Percentiles rank a stretch among this genome's conserved stretches.
Evolutionary conservation across 2,888 invertebrate genomes (phyloP).

Genomic region (Pocota personata): DNA sequence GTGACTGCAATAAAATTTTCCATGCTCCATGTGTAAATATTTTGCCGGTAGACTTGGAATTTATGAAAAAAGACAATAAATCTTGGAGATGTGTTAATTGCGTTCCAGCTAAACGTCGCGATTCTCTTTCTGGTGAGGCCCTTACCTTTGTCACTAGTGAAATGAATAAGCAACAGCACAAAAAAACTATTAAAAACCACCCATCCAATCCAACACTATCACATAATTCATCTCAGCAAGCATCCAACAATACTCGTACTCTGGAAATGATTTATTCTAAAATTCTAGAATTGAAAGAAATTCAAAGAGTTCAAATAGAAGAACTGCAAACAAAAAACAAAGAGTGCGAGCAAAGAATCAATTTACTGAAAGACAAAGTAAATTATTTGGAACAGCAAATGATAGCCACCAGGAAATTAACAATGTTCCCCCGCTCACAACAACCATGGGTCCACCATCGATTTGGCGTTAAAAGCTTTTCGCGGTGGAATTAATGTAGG

Average conservation of each 20-base stretch:
- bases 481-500: slow-evolving; percentile 24
- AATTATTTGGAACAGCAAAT: slow-evolving; percentile 13
- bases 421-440: no score
- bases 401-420: not conserved
- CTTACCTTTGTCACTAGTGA: not conserved
- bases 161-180: not conserved
- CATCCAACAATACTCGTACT: not conserved
- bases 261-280: not conserved
- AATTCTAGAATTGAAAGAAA: not conserved
- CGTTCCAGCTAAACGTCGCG: no score
- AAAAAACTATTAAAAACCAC: not conserved
- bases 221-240: not conserved
- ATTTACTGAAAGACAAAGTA: slow-evolving; percentile 6
- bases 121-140: not conserved
- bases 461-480: slow-evolving; percentile 29
- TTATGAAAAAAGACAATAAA: no score
- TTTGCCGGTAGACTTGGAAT: no score
- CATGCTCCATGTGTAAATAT: no score
- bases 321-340: not conserved
- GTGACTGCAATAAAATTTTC: no score
- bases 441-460: slow-evolving; percentile 18
- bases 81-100: no score
- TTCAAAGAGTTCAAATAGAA: not conserved
- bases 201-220: not conserved
- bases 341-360: slow-evolving; percentile 10